Percentiles rank a stretch among this genome's conserved stretches.
Evolutionary conservation across 2,888 invertebrate species (phyloP).

Genomic region (Alloplasta piceator): DNA sequence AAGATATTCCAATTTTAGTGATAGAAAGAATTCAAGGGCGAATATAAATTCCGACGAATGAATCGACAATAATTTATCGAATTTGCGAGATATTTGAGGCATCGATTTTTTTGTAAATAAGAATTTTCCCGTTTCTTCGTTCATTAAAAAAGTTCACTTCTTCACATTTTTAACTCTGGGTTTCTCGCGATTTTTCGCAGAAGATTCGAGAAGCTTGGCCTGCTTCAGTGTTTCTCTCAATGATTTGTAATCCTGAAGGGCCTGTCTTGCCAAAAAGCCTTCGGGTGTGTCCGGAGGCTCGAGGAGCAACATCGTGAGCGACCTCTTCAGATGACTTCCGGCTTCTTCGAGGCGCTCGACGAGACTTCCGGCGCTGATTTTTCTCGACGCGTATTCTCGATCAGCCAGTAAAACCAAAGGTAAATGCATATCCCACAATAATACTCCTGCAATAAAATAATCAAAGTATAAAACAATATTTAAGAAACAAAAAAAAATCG

Average conservation of each 20-base stretch:
- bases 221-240: conserved; percentile 84
- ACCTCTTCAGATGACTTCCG: conserved; percentile 86
- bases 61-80: too few species aligned
- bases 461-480: background rate
- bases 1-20: too few species aligned
- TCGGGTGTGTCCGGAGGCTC: conserved; percentile 90
- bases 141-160: background rate
- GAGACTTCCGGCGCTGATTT: conserved; percentile 85
- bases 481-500: background rate
- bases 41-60: too few species aligned
- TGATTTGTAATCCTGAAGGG: conserved; percentile 87
- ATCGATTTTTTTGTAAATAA: too few species aligned
- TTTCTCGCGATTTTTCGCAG: conserved; percentile 29
- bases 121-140: too few species aligned
- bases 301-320: conserved; percentile 88
- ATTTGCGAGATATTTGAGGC: too few species aligned
- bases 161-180: conserved; percentile 17
- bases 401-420: conserved; percentile 88
- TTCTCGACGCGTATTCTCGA: conserved; percentile 86
- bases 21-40: too few species aligned
- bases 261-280: conserved; percentile 88
- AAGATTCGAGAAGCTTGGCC: conserved; percentile 51
- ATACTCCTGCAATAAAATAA: conserved; percentile 85
- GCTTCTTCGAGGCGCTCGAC: conserved; percentile 85
- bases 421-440: conserved; percentile 90